Conservation (phyloP, 2,888 invertebrate species). For the Smittia sp. region DNA sequence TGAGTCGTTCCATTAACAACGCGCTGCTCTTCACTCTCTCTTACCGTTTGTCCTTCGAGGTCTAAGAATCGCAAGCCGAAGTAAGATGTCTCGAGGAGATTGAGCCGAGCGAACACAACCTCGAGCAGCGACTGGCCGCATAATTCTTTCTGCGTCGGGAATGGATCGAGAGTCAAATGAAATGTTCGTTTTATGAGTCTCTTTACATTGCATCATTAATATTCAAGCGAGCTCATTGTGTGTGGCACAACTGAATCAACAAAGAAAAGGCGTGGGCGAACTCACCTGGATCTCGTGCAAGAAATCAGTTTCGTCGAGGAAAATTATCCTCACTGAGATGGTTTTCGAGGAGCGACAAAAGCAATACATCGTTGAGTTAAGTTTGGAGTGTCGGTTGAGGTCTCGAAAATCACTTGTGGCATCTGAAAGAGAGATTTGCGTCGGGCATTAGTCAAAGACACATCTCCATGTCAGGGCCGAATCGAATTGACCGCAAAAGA, state of each 20-base stretch:
- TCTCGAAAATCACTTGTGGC: neutral
- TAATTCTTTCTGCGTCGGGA: slow-evolving; percentile 70
- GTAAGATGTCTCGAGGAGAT: slow-evolving; percentile 92
- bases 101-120: slow-evolving; percentile 87
- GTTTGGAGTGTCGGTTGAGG: neutral
- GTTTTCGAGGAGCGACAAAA: slow-evolving; percentile 54
- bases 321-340: slow-evolving; percentile 69
- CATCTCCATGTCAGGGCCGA: neutral
- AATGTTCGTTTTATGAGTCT: neutral
- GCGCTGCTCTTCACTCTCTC: slow-evolving; percentile 47
- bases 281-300: slow-evolving; percentile 84
- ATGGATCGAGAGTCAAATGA: neutral
- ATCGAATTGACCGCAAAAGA: neutral
- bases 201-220: slow-evolving; percentile 2
- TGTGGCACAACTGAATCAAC: slow-evolving; percentile 3
- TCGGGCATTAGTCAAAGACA: neutral
- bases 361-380: slow-evolving; percentile 49
- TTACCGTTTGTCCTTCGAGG: slow-evolving; percentile 90
- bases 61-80: slow-evolving; percentile 93
- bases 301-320: slow-evolving; percentile 86
- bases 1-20: neutral
- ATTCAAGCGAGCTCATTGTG: neutral
- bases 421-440: slow-evolving; percentile 1
- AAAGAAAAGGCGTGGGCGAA: neutral
- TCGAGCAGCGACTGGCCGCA: slow-evolving; percentile 87